phyloP scores from a whole-genome alignment of 2,888 invertebrate genomes.

The Phrixothrix hirtus region DNA sequence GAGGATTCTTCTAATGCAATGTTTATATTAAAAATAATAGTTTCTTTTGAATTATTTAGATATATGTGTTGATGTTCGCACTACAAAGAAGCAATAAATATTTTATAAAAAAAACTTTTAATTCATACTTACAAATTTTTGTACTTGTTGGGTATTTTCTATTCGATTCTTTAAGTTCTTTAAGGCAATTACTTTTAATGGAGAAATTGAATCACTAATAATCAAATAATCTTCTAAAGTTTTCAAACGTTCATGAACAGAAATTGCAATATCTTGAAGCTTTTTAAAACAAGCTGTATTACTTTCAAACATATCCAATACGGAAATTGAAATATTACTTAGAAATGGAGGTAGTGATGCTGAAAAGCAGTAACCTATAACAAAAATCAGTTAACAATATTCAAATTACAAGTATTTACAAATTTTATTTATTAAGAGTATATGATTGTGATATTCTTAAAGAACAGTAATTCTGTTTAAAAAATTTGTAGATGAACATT shows the following conservation, averaged over 20 bases:
- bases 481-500: too few relatives aligned
- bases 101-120: background rate
- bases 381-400: conserved; percentile 4
- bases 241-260: conserved; percentile 61
- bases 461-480: too few relatives aligned
- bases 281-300: conserved; percentile 65
- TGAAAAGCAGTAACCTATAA: conserved; percentile 88
- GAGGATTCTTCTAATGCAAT: conserved; percentile 37
- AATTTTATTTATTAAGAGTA: background rate
- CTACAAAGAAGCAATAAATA: conserved; percentile 19
- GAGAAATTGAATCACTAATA: conserved; percentile 49
- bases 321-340: conserved; percentile 81
- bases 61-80: conserved; percentile 45
- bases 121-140: conserved; percentile 33
- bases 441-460: too few relatives aligned
- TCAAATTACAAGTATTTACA: background rate
- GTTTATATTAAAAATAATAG: conserved; percentile 46
- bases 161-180: conserved; percentile 12
- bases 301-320: conserved; percentile 74
- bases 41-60: conserved; percentile 41
- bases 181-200: conserved; percentile 36
- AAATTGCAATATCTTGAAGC: conserved; percentile 63
- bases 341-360: conserved; percentile 93
- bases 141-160: conserved; percentile 37
- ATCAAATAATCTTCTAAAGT: conserved; percentile 48